Evolutionary conservation across 64 coral and sea anemone species (phyloP).

Genomic region (Montipora cactus): DNA sequence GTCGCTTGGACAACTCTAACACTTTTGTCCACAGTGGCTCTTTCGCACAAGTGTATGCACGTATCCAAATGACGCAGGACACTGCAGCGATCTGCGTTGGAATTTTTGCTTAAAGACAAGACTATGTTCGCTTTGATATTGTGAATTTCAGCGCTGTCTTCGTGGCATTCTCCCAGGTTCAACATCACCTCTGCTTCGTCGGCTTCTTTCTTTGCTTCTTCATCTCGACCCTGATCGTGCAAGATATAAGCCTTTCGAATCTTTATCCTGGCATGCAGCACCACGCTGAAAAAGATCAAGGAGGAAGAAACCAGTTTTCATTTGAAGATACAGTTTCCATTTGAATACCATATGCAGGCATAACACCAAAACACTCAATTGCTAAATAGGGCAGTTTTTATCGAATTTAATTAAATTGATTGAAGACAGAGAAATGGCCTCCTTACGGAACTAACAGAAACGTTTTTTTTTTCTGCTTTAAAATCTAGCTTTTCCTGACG

Average conservation of each 20-base stretch:
- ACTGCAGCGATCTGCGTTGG: background rate
- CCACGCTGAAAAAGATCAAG: conserved; percentile 13
- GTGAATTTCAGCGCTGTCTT: conserved; percentile 50
- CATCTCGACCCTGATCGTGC: conserved; percentile 24
- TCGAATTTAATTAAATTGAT: too few relatives aligned
- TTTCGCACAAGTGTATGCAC: conserved; percentile 31
- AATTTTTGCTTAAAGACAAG: conserved; percentile 27
- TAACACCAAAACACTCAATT: too few relatives aligned
- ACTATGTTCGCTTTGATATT: conserved; percentile 58
- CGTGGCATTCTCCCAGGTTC: conserved; percentile 27
- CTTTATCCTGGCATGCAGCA: conserved; percentile 59
- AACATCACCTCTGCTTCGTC: conserved; percentile 49
- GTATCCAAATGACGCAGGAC: conserved; percentile 32
- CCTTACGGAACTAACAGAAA: too few relatives aligned
- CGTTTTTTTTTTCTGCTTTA: too few relatives aligned
- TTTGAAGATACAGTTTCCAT: too few relatives aligned
- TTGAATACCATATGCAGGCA: too few relatives aligned
- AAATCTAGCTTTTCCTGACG: too few relatives aligned
- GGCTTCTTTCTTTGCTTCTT: conserved; percentile 48
- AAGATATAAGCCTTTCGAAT: conserved; percentile 41
- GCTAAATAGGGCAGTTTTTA: too few relatives aligned
- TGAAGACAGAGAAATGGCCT: too few relatives aligned
- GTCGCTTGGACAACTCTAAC: conserved; percentile 18
- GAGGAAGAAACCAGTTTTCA: background rate
- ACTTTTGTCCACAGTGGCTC: conserved; percentile 61